Percentiles rank a stretch among this genome's conserved stretches.
Conservation (phyloP, 2,113 vertebrate species). For the Formicarius rufipectus region DNA sequence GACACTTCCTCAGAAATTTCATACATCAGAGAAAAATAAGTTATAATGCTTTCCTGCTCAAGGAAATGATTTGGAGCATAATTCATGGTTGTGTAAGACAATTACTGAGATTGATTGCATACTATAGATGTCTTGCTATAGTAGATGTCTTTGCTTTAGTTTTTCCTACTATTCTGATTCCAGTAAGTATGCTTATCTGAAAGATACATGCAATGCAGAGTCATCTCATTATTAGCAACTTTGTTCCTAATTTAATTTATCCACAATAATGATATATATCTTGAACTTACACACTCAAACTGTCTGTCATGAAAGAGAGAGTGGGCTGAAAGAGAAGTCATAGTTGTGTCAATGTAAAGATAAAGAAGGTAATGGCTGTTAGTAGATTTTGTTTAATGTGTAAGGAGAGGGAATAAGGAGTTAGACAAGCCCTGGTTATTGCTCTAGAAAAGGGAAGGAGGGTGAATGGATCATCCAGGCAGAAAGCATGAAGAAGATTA, state of each 20-base stretch:
- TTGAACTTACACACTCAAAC: background rate
- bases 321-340: background rate
- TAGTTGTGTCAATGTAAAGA: background rate
- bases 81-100: constrained; percentile 56
- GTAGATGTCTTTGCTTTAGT: constrained; percentile 2
- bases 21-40: constrained; percentile 44
- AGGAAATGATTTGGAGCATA: constrained; percentile 58
- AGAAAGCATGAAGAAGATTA: background rate
- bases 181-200: constrained; percentile 33
- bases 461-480: background rate
- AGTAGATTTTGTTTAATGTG: constrained; percentile 8
- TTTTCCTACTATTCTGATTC: constrained; percentile 7
- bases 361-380: background rate
- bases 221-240: constrained; percentile 39
- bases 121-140: constrained; percentile 1
- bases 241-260: constrained; percentile 50
- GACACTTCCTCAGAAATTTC: constrained; percentile 3
- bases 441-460: background rate
- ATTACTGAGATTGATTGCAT: constrained; percentile 51
- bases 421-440: background rate
- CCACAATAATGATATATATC: background rate
- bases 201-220: constrained; percentile 35
- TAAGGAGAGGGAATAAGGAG: background rate
- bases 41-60: constrained; percentile 35
- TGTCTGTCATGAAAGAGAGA: background rate